Percentiles rank a stretch among this genome's conserved stretches.
Evolutionary conservation across 2,888 invertebrate species (phyloP).

Genomic region (Melieria omissa): DNA sequence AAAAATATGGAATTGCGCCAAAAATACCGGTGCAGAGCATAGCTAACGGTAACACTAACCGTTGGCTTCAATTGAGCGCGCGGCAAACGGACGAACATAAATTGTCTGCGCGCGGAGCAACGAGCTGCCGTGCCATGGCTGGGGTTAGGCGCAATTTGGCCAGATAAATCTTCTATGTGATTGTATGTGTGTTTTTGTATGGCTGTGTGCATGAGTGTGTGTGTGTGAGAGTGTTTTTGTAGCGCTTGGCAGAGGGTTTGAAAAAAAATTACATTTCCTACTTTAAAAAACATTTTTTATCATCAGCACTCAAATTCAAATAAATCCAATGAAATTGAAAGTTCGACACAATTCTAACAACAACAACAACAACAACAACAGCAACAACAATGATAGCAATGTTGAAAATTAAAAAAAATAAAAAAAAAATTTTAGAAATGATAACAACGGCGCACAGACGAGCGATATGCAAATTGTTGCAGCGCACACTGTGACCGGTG

Average conservation of each 20-base stretch:
- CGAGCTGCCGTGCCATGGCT: too few species aligned
- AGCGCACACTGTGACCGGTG: too few species aligned
- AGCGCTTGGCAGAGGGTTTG: background rate
- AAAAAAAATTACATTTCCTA: constrained; percentile 53
- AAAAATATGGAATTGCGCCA: too few species aligned
- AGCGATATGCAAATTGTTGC: too few species aligned
- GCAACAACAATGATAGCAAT: background rate
- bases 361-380: background rate
- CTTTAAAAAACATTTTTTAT: constrained; percentile 63
- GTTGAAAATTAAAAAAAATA: constrained; percentile 3
- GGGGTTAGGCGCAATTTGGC: too few species aligned
- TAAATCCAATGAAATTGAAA: constrained; percentile 55
- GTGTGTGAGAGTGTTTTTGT: background rate
- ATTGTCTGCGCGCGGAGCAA: too few species aligned
- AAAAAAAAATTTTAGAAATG: background rate
- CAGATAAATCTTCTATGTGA: too few species aligned
- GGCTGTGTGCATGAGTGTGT: background rate
- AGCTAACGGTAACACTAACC: too few species aligned
- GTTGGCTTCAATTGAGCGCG: too few species aligned
- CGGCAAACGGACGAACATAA: too few species aligned
- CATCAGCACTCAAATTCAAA: constrained; percentile 51
- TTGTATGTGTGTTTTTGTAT: too few species aligned
- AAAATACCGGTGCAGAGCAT: too few species aligned
- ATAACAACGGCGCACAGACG: background rate
- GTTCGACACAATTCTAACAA: constrained; percentile 45